Base-by-base conservation (phyloP, 2,797 vertebrate species). In the Acanthurus leucopareius region DNA sequence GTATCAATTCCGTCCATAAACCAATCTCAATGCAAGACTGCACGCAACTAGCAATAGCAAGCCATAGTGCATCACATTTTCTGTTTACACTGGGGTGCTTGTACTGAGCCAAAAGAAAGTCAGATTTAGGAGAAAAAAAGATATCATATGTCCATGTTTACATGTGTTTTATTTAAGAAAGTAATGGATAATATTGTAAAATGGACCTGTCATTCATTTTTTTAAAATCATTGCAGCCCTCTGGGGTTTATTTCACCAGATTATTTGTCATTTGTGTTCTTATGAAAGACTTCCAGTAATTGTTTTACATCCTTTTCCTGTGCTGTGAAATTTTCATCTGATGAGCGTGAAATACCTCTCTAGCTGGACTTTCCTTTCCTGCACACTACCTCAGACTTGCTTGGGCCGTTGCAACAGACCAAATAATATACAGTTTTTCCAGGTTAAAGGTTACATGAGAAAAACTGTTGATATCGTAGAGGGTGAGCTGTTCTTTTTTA, bases 331-430 rank as follows among this genome's bases (percentile, higher is more conserved):
- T 48, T 44, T 28, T 14, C 4, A 32, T 1, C 0, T 1, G 10
- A 35, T 8, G 9, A 10, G 28, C 0, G 17, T 19, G 5, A 47
- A 5, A 1, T 13, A 2, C 25, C 19, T 1, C 35, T 17, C 7
- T n/a, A 0, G 1, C 1, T 51, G 52, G 11, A n/a, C 14, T 35
- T 45, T 75, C 20, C 14, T 10, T 0, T 13, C 48, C 58, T 62
- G 25, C 44, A 0, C 11, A 19, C 69, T 83, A 85, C 86, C 83
- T 88, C 77, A 40, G 2, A 60, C 25, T 47, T 25, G 22, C 15
- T 10, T 42, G 7, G 52, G 0, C 0, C 8, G 14, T 17, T 54
- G 10, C 25, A 9, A 6, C 20, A 54, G 15, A 53, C 7, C 3
- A 10, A 61, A 10, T 1, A 9, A 11, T 25, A 28, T 40, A 48